A percentile compares a stretch with the other conserved stretches of the same genome.
phyloP scores from a whole-genome alignment of 1,140 invertebrate species.

The Pachyrhynchus sulphureomaculatus region DNA sequence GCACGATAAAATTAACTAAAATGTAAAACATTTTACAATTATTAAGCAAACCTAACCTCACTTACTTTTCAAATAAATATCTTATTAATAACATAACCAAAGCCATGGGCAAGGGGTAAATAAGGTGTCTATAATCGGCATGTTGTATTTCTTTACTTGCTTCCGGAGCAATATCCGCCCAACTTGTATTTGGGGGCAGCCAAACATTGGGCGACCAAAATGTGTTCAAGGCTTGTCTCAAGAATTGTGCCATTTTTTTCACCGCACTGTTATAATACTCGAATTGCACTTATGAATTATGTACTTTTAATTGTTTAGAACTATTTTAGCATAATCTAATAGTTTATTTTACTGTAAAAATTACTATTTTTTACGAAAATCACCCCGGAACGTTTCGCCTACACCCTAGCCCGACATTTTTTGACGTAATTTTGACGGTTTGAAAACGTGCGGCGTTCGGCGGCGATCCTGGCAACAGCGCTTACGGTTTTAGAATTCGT shows the following conservation, averaged over 20 bases:
- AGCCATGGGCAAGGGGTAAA: slow-evolving; percentile 80
- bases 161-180: slow-evolving; percentile 81
- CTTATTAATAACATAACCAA: slow-evolving; percentile 72
- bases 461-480: too few species aligned
- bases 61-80: slow-evolving; percentile 80
- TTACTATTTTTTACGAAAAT: neutral
- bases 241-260: slow-evolving; percentile 32
- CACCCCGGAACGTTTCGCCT: neutral
- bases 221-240: slow-evolving; percentile 49
- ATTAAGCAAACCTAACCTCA: slow-evolving; percentile 43
- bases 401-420: slow-evolving; percentile 19
- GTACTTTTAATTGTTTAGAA: neutral
- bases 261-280: neutral
- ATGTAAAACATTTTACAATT: too few species aligned
- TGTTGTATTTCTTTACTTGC: slow-evolving; percentile 74
- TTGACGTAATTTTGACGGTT: too few species aligned
- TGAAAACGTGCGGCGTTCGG: too few species aligned
- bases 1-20: too few species aligned
- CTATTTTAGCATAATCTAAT: slow-evolving; percentile 2
- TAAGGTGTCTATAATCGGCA: slow-evolving; percentile 79
- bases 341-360: neutral
- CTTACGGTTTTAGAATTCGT: too few species aligned
- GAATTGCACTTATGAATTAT: neutral
- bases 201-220: slow-evolving; percentile 85
- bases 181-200: slow-evolving; percentile 87